Evolutionary conservation across 2,888 invertebrate species (phyloP).

Genomic region (Phortica okadai): DNA sequence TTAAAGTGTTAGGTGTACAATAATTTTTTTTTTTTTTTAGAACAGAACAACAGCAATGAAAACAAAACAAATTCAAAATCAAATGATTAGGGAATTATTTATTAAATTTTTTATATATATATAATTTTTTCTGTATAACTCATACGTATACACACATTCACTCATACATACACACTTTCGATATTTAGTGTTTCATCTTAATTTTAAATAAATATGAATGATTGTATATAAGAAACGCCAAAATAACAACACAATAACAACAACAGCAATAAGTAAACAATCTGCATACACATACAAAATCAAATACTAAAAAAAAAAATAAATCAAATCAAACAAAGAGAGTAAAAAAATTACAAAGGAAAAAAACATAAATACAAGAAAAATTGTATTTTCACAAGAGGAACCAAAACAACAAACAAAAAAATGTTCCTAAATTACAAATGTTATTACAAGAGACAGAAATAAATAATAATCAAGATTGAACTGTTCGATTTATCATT

Average conservation of each 20-base stretch:
- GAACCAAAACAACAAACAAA: too few relatives aligned
- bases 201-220: background rate
- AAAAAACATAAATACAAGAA: background rate
- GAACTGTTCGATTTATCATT: too few relatives aligned
- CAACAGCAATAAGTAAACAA: constrained; percentile 11
- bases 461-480: too few relatives aligned
- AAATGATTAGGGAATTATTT: constrained; percentile 31
- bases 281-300: constrained; percentile 28
- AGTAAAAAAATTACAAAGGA: background rate
- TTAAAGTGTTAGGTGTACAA: constrained; percentile 17
- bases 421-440: too few relatives aligned
- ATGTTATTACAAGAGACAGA: too few relatives aligned
- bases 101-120: background rate
- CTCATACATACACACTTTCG: background rate
- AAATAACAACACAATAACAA: background rate
- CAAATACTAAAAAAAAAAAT: constrained; percentile 1
- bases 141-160: background rate
- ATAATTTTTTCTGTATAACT: background rate
- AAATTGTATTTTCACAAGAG: too few relatives aligned
- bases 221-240: constrained; percentile 2
- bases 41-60: constrained; percentile 11
- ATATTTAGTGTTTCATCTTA: background rate
- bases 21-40: background rate
- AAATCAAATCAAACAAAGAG: background rate
- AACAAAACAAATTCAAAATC: constrained; percentile 27